Conservation (phyloP, 2,797 vertebrate genomes). For the Heteromormyrus szaboi region DNA sequence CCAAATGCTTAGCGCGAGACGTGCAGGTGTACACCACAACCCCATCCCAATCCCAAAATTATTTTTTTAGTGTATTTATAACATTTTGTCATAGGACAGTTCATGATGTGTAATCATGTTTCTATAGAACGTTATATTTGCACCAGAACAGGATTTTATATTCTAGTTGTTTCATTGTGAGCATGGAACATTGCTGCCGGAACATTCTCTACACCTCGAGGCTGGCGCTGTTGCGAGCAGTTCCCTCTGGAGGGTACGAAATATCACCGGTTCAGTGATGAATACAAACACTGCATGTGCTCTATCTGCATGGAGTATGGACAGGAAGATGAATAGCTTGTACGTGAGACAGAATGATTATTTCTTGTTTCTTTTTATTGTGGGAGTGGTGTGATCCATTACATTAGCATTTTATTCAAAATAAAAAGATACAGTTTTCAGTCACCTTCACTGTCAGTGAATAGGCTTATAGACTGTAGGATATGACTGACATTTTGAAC, state of each 20-base stretch:
- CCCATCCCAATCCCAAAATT: background rate
- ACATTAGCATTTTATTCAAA: background rate
- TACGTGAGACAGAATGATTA: background rate
- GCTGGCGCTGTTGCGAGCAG: background rate
- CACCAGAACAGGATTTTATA: background rate
- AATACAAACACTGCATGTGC: conserved; percentile 1
- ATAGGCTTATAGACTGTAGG: background rate
- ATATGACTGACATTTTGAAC: background rate
- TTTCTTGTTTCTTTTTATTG: background rate
- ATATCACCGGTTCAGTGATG: background rate
- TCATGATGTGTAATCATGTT: background rate
- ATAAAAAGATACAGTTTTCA: background rate
- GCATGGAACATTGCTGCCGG: background rate
- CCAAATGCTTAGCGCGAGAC: background rate
- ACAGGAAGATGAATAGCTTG: background rate
- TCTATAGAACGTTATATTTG: background rate
- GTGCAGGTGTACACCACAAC: background rate
- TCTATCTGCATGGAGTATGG: background rate
- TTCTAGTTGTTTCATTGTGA: background rate
- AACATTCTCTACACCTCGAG: background rate
- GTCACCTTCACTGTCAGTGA: background rate
- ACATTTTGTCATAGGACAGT: background rate
- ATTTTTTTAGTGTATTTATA: background rate
- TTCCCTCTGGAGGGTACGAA: background rate
- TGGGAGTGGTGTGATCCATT: background rate